phyloP scores from a whole-genome alignment of 2,797 vertebrate genomes.

The Sus cebifrons region DNA sequence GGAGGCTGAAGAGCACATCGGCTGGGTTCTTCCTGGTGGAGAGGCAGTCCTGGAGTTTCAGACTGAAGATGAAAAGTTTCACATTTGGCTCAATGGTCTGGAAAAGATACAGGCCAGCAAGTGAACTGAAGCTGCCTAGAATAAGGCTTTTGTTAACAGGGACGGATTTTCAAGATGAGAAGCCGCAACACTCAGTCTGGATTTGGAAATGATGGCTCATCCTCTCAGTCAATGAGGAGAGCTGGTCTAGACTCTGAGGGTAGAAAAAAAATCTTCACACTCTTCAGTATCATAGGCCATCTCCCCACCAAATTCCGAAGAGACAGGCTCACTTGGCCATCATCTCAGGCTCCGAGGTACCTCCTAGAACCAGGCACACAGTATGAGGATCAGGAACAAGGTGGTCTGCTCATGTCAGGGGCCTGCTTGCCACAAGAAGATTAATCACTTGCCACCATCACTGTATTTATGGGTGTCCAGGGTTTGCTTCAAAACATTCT shows the following conservation, averaged over 20 bases:
- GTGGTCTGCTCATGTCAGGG: not conserved
- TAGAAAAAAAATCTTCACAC: not conserved
- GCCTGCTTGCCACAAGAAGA: not conserved
- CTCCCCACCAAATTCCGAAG: not conserved
- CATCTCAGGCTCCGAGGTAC: not conserved
- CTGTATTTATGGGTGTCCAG: not conserved
- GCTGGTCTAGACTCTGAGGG: not conserved
- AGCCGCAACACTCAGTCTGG: not conserved
- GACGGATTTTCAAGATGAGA: not conserved
- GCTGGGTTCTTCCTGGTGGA: slow-evolving; percentile 66
- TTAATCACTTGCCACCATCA: not conserved
- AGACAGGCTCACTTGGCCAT: not conserved
- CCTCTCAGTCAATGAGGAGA: not conserved
- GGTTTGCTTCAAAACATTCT: not conserved
- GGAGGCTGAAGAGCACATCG: slow-evolving; percentile 76
- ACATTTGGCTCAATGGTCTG: slow-evolving; percentile 88
- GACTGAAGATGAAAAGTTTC: slow-evolving; percentile 91
- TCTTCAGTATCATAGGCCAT: not conserved
- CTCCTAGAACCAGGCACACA: not conserved
- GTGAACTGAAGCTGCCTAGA: not conserved
- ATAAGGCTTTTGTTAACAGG: not conserved
- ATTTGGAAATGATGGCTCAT: not conserved
- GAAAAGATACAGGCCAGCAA: slow-evolving; percentile 79
- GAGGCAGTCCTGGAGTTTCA: slow-evolving; percentile 89
- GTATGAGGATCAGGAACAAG: not conserved